A percentile compares a stretch with the other conserved stretches of the same genome.
Conservation (phyloP, 2,797 vertebrate genomes). For the Darevskia nairensis region DNA sequence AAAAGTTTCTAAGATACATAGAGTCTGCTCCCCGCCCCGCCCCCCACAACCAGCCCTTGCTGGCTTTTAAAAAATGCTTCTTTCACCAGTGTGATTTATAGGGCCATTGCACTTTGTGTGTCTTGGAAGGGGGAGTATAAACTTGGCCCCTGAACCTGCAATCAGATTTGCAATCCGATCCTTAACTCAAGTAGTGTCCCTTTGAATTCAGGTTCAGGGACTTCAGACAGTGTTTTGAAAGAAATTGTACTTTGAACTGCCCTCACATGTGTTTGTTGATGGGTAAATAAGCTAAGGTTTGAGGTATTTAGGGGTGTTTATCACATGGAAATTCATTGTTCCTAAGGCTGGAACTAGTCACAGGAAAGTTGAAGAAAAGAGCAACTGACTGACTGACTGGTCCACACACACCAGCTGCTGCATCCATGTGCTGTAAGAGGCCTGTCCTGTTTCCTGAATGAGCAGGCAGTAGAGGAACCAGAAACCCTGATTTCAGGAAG, state of each 20-base stretch:
- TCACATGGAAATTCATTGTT: not conserved
- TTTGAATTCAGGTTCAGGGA: not conserved
- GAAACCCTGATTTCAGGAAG: no score
- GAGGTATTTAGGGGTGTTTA: constrained; percentile 3
- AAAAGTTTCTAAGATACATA: constrained; percentile 5
- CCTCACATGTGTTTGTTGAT: constrained; percentile 5
- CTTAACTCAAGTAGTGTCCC: not conserved
- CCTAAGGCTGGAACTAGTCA: not conserved
- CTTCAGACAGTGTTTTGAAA: not conserved
- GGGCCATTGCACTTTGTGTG: constrained; percentile 3
- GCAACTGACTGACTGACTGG: not conserved
- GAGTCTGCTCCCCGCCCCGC: not conserved
- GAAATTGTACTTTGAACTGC: not conserved
- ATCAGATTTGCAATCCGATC: constrained; percentile 16
- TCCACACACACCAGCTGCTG: no score
- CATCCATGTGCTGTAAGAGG: no score
- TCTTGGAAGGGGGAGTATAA: constrained; percentile 22
- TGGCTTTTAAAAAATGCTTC: not conserved
- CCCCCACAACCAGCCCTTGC: not conserved
- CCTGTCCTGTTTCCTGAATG: no score
- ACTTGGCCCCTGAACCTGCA: constrained; percentile 29
- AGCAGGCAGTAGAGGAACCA: no score
- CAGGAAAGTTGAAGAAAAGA: not conserved
- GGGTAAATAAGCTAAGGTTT: not conserved
- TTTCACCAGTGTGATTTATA: not conserved